Percentiles rank a stretch among this genome's conserved stretches.
These are phyloP conservation scores for Heliconius sara DNA, from an alignment of 2,888 invertebrate genomes.

Conservation along the genomic window DNA sequence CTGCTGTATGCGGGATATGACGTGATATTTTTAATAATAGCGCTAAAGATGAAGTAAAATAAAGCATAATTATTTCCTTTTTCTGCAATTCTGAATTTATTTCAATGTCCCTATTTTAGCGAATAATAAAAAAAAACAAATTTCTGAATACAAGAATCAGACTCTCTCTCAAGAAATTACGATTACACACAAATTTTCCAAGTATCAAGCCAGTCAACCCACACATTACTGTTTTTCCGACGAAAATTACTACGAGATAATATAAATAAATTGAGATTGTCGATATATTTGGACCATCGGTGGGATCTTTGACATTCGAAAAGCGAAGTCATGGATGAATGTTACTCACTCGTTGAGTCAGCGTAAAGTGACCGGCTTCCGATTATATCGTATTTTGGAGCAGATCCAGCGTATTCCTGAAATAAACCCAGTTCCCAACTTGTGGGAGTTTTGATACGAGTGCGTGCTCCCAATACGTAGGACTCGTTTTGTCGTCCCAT, in stretches of 20 bases:
- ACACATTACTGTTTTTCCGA: slow-evolving; percentile 32
- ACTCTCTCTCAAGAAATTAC: slow-evolving; percentile 3
- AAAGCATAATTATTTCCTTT: not conserved
- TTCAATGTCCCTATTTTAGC: not conserved
- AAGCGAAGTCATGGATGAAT: slow-evolving; percentile 36
- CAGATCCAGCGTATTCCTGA: slow-evolving; percentile 78
- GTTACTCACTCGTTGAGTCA: slow-evolving; percentile 75
- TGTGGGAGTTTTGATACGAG: slow-evolving; percentile 70
- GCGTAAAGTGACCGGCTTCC: slow-evolving; percentile 77
- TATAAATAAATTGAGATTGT: slow-evolving; percentile 33
- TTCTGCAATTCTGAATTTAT: not conserved
- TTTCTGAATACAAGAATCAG: not conserved
- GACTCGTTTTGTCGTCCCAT: slow-evolving; percentile 43
- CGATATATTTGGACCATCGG: slow-evolving; percentile 41
- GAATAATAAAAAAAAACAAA: not conserved
- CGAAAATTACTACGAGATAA: slow-evolving; percentile 32
- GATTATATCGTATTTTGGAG: slow-evolving; percentile 76
- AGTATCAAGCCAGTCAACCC: slow-evolving; percentile 32
- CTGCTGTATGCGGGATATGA: no score
- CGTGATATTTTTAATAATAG: not conserved
- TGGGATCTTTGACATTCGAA: slow-evolving; percentile 44
- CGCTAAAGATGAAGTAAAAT: not conserved
- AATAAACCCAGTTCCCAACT: slow-evolving; percentile 75
- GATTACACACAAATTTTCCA: slow-evolving; percentile 33
- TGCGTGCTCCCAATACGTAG: slow-evolving; percentile 59